Conservation (phyloP, 2,797 vertebrate species). For the Huso huso region DNA sequence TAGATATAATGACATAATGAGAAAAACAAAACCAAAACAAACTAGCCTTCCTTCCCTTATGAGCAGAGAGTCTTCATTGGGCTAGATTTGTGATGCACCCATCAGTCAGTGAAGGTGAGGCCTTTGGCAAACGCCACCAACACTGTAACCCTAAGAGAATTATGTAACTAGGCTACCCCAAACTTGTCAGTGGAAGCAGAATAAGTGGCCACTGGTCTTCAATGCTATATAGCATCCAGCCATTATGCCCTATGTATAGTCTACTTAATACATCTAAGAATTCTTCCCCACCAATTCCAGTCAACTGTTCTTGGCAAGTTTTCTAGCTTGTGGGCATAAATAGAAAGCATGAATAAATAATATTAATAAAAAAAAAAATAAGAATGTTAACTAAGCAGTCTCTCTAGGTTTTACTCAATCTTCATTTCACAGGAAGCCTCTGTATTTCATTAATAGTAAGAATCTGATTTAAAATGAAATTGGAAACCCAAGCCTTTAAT, state of each 20-base stretch:
- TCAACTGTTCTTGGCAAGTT: conserved; percentile 4
- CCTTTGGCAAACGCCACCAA: too few species aligned
- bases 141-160: too few species aligned
- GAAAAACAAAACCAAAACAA: too few species aligned
- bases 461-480: conserved; percentile 4
- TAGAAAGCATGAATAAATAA: background rate
- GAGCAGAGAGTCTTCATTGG: too few species aligned
- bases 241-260: background rate
- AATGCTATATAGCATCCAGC: too few species aligned
- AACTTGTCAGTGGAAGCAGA: too few species aligned
- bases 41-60: too few species aligned
- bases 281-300: background rate
- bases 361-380: background rate
- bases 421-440: background rate
- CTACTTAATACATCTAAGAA: background rate
- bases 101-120: too few species aligned
- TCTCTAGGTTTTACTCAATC: conserved; percentile 5
- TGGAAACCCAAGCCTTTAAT: conserved; percentile 16
- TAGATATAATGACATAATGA: too few species aligned
- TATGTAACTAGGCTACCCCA: too few species aligned
- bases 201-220: too few species aligned
- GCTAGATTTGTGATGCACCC: too few species aligned
- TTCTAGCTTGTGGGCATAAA: background rate
- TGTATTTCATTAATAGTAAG: conserved; percentile 18
- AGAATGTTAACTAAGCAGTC: conserved; percentile 11